These are phyloP conservation scores for Hirtodrosophila alboralis DNA, from an alignment of 2,888 invertebrate species.

Conservation along the genomic window DNA sequence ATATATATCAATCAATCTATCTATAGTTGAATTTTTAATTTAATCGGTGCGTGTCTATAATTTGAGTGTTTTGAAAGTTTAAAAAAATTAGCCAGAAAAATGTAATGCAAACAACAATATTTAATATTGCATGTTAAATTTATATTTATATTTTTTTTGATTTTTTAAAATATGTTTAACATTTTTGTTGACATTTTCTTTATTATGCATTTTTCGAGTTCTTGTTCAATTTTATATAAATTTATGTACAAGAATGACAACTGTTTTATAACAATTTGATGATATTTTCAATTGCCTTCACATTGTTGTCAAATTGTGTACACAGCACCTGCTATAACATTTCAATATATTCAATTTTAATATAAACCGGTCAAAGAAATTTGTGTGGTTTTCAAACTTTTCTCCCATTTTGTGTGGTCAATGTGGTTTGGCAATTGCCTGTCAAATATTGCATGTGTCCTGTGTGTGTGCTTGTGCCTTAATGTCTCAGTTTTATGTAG, in stretches of 20 bases:
- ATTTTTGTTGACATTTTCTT: no score
- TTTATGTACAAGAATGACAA: no score
- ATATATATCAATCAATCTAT: constrained; percentile 7
- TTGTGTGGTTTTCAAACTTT: constrained; percentile 49
- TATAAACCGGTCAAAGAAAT: constrained; percentile 30
- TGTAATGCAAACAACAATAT: constrained; percentile 20
- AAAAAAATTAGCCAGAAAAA: constrained; percentile 17
- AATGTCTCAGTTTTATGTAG: constrained; percentile 28
- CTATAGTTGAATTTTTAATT: constrained; percentile 40
- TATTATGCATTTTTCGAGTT: not conserved
- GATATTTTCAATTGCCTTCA: not conserved
- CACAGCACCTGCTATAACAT: constrained; percentile 12
- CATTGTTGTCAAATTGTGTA: constrained; percentile 7
- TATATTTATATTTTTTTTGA: constrained; percentile 1
- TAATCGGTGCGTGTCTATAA: constrained; percentile 65
- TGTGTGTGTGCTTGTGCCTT: constrained; percentile 10
- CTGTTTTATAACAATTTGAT: no score
- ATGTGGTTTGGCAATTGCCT: constrained; percentile 36
- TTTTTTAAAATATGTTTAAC: not conserved
- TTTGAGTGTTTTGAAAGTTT: constrained; percentile 51
- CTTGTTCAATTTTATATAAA: not conserved
- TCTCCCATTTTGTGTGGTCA: constrained; percentile 52
- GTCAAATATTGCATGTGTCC: not conserved
- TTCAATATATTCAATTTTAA: constrained; percentile 35
- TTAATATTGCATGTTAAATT: no score